Evolutionary conservation across 2,888 invertebrate genomes (phyloP), one percentile per base, ranked within the genome.

Genomic region (Augochlorella aurata): DNA sequence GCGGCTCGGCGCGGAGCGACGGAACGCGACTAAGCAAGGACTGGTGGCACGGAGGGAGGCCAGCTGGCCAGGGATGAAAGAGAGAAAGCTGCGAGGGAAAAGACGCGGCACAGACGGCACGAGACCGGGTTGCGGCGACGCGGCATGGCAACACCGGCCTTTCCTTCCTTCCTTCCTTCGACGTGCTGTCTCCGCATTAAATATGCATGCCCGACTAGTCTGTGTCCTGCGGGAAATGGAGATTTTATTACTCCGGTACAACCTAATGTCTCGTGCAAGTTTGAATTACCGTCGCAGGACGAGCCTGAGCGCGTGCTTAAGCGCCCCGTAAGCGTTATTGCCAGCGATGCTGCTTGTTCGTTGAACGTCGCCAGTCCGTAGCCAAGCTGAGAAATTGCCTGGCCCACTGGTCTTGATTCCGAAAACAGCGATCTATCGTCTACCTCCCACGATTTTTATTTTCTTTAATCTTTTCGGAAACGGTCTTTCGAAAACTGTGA

Each of bases 191-290:
- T 86, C 83, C 74, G 83, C 83, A 83, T 89, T 87, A 89, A 89
- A 89, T 89, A 89, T 89, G 89, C 85, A 88, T 84, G 75, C 87
- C 80, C 84, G 85, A 85, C 79, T 88, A 84, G 87, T 84, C 88
- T 83, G 80, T 80, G 89, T 84, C 89, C 86, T 82, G 77, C 76
- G 88, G 88, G 86, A 88, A 89, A 89, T 88, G 90, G 87, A 89
- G 89, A 89, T 89, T 89, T 89, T 89, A 89, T 89, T 89, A 85
- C 89, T 79, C 79, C 83, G 72, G 81, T 87, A 85, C 84, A 85
- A 85, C 79, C 88, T 89, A 88, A 89, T 89, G 87, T 83, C 85
- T 87, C 82, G 80, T 82, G 82, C 84, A 84, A 88, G 79, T 83
- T 87, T 88, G 86, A 85, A 87, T 89, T 85, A 87, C 84, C 79